Conservation (phyloP, 2,113 vertebrate genomes). For the Austrofundulus limnaeus region DNA sequence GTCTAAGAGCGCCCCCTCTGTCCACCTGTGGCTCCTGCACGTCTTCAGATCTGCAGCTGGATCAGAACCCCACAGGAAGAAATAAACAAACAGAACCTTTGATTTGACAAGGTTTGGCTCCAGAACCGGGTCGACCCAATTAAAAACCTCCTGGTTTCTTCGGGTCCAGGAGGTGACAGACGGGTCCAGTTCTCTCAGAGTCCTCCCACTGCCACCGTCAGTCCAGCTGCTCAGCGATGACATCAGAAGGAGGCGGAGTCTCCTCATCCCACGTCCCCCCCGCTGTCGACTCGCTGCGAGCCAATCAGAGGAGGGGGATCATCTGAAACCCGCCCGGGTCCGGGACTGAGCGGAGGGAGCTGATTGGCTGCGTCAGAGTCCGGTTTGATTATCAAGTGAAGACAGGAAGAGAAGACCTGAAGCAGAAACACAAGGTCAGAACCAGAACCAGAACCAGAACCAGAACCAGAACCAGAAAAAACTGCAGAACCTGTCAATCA, state of each 20-base stretch:
- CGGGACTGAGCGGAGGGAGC: slow-evolving; percentile 41
- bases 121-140: too few species aligned
- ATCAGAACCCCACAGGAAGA: too few species aligned
- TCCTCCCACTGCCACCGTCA: slow-evolving; percentile 12
- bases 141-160: not conserved
- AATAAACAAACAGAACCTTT: not conserved
- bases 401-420: slow-evolving; percentile 40
- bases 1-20: not conserved
- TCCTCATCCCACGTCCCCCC: slow-evolving; percentile 66
- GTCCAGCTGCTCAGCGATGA: slow-evolving; percentile 49
- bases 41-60: not conserved
- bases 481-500: not conserved
- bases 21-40: not conserved
- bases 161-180: slow-evolving; percentile 35
- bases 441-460: not conserved
- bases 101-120: not conserved
- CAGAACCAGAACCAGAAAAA: not conserved
- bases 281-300: slow-evolving; percentile 12
- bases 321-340: slow-evolving; percentile 59
- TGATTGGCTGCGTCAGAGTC: slow-evolving; percentile 52
- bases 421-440: not conserved
- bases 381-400: slow-evolving; percentile 34
- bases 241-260: slow-evolving; percentile 63
- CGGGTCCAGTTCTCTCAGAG: slow-evolving; percentile 1
- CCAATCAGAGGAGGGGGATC: slow-evolving; percentile 63